A percentile compares a stretch with the other conserved stretches of the same genome.
These are phyloP conservation scores for Gadus chalcogrammus DNA, from an alignment of 2,113 vertebrate species.

Conservation along the genomic window DNA sequence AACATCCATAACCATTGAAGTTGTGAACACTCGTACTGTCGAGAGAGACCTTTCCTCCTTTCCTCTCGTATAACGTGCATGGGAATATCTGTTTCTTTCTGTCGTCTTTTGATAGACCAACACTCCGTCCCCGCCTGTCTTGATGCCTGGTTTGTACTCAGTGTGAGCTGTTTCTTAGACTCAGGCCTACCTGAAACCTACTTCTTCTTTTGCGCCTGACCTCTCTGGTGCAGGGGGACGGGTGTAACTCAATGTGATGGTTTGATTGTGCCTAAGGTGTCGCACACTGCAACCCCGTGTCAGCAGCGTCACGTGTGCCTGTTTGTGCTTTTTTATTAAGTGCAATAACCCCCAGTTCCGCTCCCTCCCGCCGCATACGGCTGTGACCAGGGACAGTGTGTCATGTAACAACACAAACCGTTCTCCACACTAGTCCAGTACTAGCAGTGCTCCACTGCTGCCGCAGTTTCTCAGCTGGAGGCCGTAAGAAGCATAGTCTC, in stretches of 20 bases:
- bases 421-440: conserved; percentile 14
- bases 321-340: conserved; percentile 54
- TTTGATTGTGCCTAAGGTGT: conserved; percentile 65
- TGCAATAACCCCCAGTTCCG: conserved; percentile 47
- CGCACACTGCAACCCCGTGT: conserved; percentile 54
- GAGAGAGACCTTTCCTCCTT: conserved; percentile 33
- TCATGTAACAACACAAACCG: conserved; percentile 26
- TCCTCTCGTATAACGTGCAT: conserved; percentile 55
- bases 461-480: conserved; percentile 29
- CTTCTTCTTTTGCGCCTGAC: conserved; percentile 46
- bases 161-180: conserved; percentile 45
- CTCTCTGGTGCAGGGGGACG: conserved; percentile 44
- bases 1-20: conserved; percentile 28
- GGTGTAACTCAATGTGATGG: conserved; percentile 40
- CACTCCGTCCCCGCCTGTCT: neutral
- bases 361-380: conserved; percentile 23
- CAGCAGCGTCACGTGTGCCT: conserved; percentile 62
- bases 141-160: conserved; percentile 31
- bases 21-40: conserved; percentile 28
- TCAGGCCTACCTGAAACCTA: conserved; percentile 1
- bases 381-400: conserved; percentile 38
- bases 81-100: conserved; percentile 35
- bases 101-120: conserved; percentile 52
- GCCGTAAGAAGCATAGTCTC: conserved; percentile 3
- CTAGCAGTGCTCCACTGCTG: too few species aligned